Percentiles rank a stretch among this genome's conserved stretches.
Evolutionary conservation across 2,113 vertebrate genomes (phyloP).

Genomic region (Zosterops pallidus): DNA sequence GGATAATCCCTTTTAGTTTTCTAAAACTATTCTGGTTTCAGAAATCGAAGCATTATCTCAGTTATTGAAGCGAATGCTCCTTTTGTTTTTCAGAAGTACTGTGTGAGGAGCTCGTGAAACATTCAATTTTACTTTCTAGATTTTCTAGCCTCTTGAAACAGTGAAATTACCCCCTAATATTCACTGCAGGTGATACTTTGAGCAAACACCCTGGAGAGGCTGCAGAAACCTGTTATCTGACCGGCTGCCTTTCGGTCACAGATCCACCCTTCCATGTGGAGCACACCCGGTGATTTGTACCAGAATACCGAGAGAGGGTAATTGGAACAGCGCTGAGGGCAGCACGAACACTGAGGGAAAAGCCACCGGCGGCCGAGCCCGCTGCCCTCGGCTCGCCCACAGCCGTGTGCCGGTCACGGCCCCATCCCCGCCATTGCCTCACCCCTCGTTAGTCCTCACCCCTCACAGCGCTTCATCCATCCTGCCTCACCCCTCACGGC

Average conservation of each 20-base stretch:
- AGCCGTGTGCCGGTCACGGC: not conserved
- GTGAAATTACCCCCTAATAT: not conserved
- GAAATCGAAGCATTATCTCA: not conserved
- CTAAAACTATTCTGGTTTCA: not conserved
- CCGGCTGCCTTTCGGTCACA: not conserved
- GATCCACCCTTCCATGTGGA: rapidly evolving
- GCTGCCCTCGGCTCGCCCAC: not conserved
- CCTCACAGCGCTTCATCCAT: too few relatives aligned
- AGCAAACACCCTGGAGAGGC: not conserved
- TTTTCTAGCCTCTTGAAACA: not conserved
- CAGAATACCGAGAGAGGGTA: not conserved
- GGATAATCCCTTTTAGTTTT: not conserved
- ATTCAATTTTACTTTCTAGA: not conserved
- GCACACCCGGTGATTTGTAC: not conserved
- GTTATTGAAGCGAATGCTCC: not conserved
- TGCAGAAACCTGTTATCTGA: not conserved
- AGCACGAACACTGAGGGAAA: not conserved
- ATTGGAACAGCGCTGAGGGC: not conserved
- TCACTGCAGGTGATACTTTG: not conserved
- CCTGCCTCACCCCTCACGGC: not conserved
- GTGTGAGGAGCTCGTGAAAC: not conserved
- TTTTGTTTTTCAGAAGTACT: not conserved
- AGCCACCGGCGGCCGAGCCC: not conserved
- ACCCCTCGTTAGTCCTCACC: not conserved
- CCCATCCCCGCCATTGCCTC: too few relatives aligned